These are phyloP conservation scores for Ctenosaura bakeri DNA, from an alignment of 2,797 vertebrate species.

Conservation along the genomic window DNA sequence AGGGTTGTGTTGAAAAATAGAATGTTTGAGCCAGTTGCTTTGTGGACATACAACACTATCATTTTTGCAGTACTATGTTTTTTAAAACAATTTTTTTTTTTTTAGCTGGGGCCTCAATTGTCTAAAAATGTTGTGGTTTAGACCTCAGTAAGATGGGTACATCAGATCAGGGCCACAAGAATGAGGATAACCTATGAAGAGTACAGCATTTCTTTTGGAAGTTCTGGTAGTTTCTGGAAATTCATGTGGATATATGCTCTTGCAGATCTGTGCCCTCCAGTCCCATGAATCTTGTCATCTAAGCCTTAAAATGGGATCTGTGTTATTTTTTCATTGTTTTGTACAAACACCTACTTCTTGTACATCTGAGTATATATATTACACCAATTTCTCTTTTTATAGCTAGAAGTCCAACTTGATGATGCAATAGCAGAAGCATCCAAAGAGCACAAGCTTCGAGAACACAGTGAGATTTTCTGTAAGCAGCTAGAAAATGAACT, in stretches of 20 bases:
- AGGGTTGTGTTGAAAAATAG: not conserved
- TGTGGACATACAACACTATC: not conserved
- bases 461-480: conserved; percentile 92
- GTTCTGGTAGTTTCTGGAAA: not conserved
- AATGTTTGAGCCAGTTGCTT: not conserved
- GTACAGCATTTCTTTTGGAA: not conserved
- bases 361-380: not conserved
- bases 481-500: conserved; percentile 94
- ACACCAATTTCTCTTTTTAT: conserved; percentile 45
- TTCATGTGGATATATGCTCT: not conserved
- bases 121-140: not conserved
- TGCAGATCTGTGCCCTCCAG: not conserved
- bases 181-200: not conserved
- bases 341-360: not conserved
- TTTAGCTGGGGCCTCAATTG: not conserved
- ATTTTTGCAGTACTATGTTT: not conserved
- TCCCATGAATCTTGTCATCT: not conserved
- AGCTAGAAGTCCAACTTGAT: conserved; percentile 94
- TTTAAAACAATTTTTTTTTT: not conserved
- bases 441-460: conserved; percentile 93
- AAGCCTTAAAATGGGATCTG: not conserved
- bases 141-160: not conserved
- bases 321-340: not conserved
- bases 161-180: not conserved
- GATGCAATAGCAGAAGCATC: conserved; percentile 89